phyloP scores from a whole-genome alignment of 2,113 vertebrate genomes.

The Nestor notabilis region DNA sequence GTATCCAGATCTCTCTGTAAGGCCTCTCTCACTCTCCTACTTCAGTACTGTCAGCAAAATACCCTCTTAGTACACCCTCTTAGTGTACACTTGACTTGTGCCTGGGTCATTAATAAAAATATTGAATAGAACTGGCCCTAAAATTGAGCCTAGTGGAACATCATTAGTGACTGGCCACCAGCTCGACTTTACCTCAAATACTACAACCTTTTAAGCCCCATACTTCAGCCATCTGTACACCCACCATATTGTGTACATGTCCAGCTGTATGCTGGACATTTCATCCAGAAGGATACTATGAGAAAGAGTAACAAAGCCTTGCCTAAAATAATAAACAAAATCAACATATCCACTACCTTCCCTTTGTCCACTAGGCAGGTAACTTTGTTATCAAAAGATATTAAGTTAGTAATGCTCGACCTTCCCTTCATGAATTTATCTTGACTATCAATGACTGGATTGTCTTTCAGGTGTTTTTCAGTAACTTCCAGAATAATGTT shows the following conservation, averaged over 20 bases:
- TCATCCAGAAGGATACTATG: neutral
- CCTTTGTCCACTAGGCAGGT: neutral
- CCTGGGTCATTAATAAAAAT: neutral
- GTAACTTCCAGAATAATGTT: neutral
- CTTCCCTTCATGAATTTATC: neutral
- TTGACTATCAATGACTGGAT: neutral
- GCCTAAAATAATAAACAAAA: neutral
- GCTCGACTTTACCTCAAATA: neutral
- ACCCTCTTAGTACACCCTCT: neutral
- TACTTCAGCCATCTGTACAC: neutral
- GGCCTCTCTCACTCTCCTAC: neutral
- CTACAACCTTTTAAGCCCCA: neutral
- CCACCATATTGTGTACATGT: no score
- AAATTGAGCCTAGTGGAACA: neutral
- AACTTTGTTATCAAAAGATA: neutral
- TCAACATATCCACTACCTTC: neutral
- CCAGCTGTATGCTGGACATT: neutral
- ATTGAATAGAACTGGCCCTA: neutral
- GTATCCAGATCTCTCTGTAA: neutral
- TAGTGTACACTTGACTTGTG: neutral
- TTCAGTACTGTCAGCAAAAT: neutral
- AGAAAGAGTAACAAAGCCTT: neutral
- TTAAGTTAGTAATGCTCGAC: neutral
- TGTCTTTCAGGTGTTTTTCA: neutral
- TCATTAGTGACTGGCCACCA: neutral